These are phyloP conservation scores for Alces alces DNA, from an alignment of 2,113 vertebrate species.

Conservation along the genomic window DNA sequence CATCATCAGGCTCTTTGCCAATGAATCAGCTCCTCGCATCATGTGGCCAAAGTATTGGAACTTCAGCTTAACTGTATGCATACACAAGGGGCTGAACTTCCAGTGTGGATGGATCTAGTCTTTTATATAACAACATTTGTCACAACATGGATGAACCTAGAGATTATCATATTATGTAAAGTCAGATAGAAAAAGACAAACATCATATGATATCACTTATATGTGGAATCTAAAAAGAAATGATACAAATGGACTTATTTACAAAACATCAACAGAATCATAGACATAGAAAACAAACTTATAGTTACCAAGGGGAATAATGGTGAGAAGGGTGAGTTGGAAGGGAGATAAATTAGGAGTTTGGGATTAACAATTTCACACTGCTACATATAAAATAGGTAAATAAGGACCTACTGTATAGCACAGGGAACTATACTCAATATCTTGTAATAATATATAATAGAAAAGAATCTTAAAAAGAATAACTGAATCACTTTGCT, in stretches of 20 bases:
- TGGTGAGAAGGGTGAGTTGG: not conserved
- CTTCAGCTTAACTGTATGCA: too few relatives aligned
- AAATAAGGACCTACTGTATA: not conserved
- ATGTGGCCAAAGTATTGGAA: too few relatives aligned
- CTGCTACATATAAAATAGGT: not conserved
- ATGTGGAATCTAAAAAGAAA: not conserved
- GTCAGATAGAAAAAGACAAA: not conserved
- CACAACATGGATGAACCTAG: not conserved
- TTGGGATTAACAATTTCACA: not conserved
- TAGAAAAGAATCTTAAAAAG: not conserved
- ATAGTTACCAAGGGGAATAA: not conserved
- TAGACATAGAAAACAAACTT: not conserved
- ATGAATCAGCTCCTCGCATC: too few relatives aligned
- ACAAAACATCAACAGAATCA: not conserved
- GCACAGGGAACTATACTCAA: not conserved
- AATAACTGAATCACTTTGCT: not conserved
- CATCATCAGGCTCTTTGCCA: too few relatives aligned
- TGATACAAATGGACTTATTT: not conserved
- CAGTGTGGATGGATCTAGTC: not conserved
- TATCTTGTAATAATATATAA: not conserved
- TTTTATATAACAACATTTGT: not conserved
- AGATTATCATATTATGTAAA: not conserved
- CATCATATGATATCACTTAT: not conserved
- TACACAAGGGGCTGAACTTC: not conserved
- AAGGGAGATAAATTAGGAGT: not conserved